phyloP scores from a whole-genome alignment of 2,797 vertebrate species.

The Acomys russatus region DNA sequence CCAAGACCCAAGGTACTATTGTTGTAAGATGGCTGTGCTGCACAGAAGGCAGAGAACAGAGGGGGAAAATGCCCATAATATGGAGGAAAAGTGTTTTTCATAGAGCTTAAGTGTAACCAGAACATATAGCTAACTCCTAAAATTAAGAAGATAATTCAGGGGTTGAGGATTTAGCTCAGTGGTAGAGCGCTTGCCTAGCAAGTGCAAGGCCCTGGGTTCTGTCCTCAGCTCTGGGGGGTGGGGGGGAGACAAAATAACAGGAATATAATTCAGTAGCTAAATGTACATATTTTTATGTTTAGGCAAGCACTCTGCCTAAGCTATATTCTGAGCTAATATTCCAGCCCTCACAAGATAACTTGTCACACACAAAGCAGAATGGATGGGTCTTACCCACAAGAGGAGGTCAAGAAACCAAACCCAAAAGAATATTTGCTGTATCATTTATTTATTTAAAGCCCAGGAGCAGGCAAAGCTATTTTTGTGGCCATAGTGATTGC shows the following conservation, averaged over 20 bases:
- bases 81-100: background rate
- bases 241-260: background rate
- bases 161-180: no score
- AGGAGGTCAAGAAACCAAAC: slow-evolving; percentile 15
- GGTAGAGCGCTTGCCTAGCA: no score
- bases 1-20: background rate
- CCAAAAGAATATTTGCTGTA: background rate
- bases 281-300: background rate
- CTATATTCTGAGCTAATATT: background rate
- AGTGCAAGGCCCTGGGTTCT: no score
- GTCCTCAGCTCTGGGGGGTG: no score
- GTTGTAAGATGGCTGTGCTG: background rate
- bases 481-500: background rate
- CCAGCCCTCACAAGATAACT: background rate
- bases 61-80: background rate
- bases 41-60: background rate
- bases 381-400: background rate
- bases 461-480: background rate
- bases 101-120: background rate
- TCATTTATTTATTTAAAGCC: background rate
- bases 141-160: background rate
- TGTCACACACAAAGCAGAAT: background rate
- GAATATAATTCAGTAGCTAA: background rate
- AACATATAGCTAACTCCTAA: background rate
- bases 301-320: background rate